A percentile compares a stretch with the other conserved stretches of the same genome.
These are phyloP conservation scores for Coracias cyanogaster DNA, from an alignment of 2,797 vertebrate genomes.

Conservation along the genomic window DNA sequence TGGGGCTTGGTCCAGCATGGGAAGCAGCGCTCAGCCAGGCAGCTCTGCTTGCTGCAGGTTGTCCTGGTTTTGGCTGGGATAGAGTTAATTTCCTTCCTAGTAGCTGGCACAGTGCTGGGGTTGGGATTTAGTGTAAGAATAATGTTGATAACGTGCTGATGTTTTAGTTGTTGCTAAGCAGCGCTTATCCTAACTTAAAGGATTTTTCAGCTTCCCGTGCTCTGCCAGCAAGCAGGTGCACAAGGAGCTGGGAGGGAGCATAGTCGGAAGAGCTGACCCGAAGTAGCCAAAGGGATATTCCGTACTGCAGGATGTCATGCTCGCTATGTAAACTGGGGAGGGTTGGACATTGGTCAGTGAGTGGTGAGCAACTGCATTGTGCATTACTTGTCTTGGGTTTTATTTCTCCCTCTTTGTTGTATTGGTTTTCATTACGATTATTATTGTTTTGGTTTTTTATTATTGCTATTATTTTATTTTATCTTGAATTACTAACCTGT, in stretches of 20 bases:
- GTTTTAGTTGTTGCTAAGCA: background rate
- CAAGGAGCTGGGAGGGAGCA: background rate
- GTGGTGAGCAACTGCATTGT: background rate
- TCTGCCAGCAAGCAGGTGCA: background rate
- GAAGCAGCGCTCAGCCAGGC: background rate
- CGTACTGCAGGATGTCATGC: background rate
- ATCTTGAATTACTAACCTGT: too few species aligned
- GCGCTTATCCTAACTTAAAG: background rate
- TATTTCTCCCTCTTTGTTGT: background rate
- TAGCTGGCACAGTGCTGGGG: too few species aligned
- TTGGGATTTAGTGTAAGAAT: background rate
- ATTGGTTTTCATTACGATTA: background rate
- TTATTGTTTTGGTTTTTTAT: background rate
- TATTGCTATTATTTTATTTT: background rate
- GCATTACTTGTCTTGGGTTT: background rate
- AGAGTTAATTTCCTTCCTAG: background rate
- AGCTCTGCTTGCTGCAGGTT: background rate
- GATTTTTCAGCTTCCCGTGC: background rate
- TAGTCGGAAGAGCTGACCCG: background rate
- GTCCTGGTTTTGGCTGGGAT: background rate
- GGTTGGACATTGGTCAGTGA: background rate
- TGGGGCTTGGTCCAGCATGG: background rate
- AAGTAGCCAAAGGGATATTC: background rate
- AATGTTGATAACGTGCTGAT: background rate
- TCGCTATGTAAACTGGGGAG: background rate